Base-by-base conservation (phyloP, 2,888 invertebrate genomes). In the Harpagoxenus sublaevis region DNA sequence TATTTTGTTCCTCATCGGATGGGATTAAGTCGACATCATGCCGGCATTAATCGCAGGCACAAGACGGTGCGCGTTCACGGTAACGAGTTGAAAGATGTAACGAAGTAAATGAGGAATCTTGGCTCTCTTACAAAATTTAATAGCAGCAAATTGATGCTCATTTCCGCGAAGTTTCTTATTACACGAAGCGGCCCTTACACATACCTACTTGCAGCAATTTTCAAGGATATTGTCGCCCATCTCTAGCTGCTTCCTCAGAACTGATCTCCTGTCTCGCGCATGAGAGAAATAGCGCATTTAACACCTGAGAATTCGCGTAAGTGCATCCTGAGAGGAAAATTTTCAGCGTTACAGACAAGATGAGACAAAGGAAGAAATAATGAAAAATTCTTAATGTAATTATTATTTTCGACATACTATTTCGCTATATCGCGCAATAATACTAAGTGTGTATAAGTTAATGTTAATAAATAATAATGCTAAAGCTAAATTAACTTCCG, bases 131-230 rank as follows among this genome's bases (percentile, higher is more conserved):
- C 60, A 48, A 60, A 81, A 81, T 81, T 71, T 81, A 81, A 81
- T 81, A 71, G 71, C 71, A 71, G 79, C 71, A 81, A 81, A 81
- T 81, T 81, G 79, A 81, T 71, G 71, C 71, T 71, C 71, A 71
- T 81, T 71, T 79, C 70, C 48, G 18, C 39, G 39, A 77, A 77
- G 77, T 77, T 77, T 77, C 60, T 79, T 71, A 79, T 79, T 79
- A 79, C 60, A 60, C 39, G 57, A 71, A 71, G 71, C 71, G 15
- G 71, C 60, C 48, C 18, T 71, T 81, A 79, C 79, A 81, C 60
- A 48, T 81, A 60, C 39, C 35, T 55, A 39, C 39, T 39, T 55
- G 71, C 60, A 60, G 71, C 79, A 71, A 81, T 71, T 71, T 81
- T 81, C 71, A 81, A 48, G 79, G 48, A 81, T 81, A 81, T 71